phyloP scores from a whole-genome alignment of 2,797 vertebrate genomes.

The Salarias fasciatus region DNA sequence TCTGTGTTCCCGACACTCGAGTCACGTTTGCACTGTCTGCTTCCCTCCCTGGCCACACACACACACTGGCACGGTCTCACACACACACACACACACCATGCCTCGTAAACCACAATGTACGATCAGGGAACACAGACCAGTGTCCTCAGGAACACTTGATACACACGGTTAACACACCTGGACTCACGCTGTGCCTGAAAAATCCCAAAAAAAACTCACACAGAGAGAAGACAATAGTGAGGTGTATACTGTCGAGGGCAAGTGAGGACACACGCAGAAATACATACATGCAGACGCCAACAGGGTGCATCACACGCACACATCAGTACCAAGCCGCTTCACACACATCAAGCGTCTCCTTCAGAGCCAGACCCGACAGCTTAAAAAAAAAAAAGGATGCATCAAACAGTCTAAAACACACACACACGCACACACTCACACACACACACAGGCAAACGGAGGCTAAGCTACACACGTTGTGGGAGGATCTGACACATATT shows the following conservation, averaged over 20 bases:
- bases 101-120: no score
- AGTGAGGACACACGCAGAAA: slow-evolving; percentile 14
- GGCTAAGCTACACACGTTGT: slow-evolving; percentile 34
- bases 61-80: slow-evolving; percentile 26
- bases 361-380: slow-evolving; percentile 38
- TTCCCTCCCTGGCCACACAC: slow-evolving; percentile 33
- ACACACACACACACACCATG: slow-evolving; percentile 7
- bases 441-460: slow-evolving; percentile 17
- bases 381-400: slow-evolving; percentile 41
- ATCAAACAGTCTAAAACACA: slow-evolving; percentile 40
- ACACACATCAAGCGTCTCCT: slow-evolving; percentile 6
- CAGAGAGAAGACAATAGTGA: slow-evolving; percentile 23
- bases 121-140: slow-evolving; percentile 19
- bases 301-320: slow-evolving; percentile 46
- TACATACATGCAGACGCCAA: slow-evolving; percentile 30
- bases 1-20: slow-evolving; percentile 66
- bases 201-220: not conserved
- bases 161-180: slow-evolving; percentile 17
- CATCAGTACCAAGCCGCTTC: slow-evolving; percentile 44
- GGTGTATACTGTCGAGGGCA: not conserved
- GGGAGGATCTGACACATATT: slow-evolving; percentile 50
- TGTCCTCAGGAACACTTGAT: slow-evolving; percentile 1
- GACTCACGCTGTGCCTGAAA: not conserved
- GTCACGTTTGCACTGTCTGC: slow-evolving; percentile 76
- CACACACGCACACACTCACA: slow-evolving; percentile 13